These are phyloP conservation scores for Oostethus manadensis DNA, from an alignment of 2,113 vertebrate species.

Conservation along the genomic window DNA sequence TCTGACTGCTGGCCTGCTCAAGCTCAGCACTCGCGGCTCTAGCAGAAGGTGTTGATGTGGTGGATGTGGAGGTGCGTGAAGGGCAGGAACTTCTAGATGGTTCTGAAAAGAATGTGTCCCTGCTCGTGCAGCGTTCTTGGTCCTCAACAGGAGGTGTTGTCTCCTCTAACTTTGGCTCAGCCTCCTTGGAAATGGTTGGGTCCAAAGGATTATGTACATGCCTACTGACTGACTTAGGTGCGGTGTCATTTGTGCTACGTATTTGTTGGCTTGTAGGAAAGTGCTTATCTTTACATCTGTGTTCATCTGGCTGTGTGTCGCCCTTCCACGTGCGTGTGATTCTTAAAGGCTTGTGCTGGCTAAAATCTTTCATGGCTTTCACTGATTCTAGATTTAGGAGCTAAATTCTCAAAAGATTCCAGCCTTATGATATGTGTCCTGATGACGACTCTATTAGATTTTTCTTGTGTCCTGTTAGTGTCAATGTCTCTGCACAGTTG, in stretches of 20 bases:
- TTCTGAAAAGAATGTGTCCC: slow-evolving; percentile 89
- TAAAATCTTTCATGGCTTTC: slow-evolving; percentile 71
- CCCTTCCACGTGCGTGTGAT: slow-evolving; percentile 64
- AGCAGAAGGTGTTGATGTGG: slow-evolving; percentile 87
- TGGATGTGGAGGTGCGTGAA: slow-evolving; percentile 65
- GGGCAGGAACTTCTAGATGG: slow-evolving; percentile 72
- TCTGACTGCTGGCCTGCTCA: slow-evolving; percentile 89
- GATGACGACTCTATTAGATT: slow-evolving; percentile 58
- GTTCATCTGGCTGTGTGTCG: slow-evolving; percentile 76
- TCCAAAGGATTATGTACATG: slow-evolving; percentile 80
- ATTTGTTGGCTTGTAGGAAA: slow-evolving; percentile 15
- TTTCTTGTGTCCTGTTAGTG: slow-evolving; percentile 56
- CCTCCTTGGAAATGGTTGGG: slow-evolving; percentile 75
- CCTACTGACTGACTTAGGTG: slow-evolving; percentile 78
- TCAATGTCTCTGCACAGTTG: slow-evolving; percentile 68
- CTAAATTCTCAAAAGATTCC: slow-evolving; percentile 67
- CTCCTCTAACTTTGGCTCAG: slow-evolving; percentile 84
- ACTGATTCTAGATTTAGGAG: slow-evolving; percentile 86
- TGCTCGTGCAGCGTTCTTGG: slow-evolving; percentile 77
- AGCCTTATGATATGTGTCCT: slow-evolving; percentile 54
- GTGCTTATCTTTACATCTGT: slow-evolving; percentile 68
- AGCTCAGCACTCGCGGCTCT: slow-evolving; percentile 96
- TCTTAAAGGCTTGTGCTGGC: slow-evolving; percentile 59
- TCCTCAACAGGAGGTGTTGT: slow-evolving; percentile 85
- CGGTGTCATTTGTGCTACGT: slow-evolving; percentile 67